Conservation (phyloP, 2,888 invertebrate species). For the Therioaphis trifolii region DNA sequence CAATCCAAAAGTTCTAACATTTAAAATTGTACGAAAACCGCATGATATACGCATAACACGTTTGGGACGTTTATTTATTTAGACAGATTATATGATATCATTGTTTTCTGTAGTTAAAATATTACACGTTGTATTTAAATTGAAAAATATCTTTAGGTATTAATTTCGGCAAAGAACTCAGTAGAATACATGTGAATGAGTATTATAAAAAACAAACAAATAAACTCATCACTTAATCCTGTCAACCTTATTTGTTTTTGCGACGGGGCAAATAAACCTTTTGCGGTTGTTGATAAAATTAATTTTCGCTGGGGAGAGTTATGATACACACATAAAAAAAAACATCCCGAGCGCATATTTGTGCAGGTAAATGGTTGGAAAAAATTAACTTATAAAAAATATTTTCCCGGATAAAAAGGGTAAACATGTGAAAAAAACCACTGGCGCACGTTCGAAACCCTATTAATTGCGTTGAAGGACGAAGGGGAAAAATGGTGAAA, state of each 20-base stretch:
- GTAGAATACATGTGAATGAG: too few relatives aligned
- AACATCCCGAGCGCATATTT: conserved; percentile 32
- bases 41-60: too few relatives aligned
- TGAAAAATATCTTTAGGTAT: too few relatives aligned
- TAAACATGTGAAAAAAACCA: conserved; percentile 48
- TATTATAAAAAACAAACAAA: background rate
- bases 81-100: too few relatives aligned
- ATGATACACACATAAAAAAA: conserved; percentile 27
- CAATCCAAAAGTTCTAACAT: too few relatives aligned
- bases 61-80: too few relatives aligned
- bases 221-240: conserved; percentile 21
- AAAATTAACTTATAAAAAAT: conserved; percentile 61
- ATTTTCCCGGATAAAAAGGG: conserved; percentile 48
- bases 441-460: conserved; percentile 38
- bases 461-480: conserved; percentile 15
- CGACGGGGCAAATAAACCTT: conserved; percentile 9
- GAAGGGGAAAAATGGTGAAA: conserved; percentile 48
- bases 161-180: too few relatives aligned
- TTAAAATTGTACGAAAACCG: too few relatives aligned
- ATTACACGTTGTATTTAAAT: too few relatives aligned
- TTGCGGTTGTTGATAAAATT: conserved; percentile 53
- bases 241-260: conserved; percentile 30
- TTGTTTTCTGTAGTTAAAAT: too few relatives aligned
- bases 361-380: conserved; percentile 46
- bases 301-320: conserved; percentile 34